Percentiles rank a stretch among this genome's conserved stretches.
These are phyloP conservation scores for Apoda limacodes DNA, from an alignment of 2,888 invertebrate genomes.

Conservation along the genomic window DNA sequence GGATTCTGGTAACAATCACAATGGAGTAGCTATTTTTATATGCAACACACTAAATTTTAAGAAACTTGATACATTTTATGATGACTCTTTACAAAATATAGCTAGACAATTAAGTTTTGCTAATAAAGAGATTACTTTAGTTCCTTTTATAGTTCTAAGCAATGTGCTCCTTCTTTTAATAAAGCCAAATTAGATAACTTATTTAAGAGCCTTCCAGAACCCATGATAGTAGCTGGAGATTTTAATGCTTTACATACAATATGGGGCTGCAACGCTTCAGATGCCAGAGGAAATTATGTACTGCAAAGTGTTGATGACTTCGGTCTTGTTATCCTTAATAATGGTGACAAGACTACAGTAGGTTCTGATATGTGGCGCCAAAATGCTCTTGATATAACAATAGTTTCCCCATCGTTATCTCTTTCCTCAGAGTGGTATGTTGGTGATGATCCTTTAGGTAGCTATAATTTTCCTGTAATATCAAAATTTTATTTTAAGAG, in stretches of 20 bases:
- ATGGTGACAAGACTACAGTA: conserved; percentile 6
- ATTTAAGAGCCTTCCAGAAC: conserved; percentile 3
- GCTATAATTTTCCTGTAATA: conserved; percentile 10
- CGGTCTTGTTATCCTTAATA: conserved; percentile 7
- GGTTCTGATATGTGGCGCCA: conserved; percentile 7
- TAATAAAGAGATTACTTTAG: conserved; percentile 7
- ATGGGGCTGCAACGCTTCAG: conserved; percentile 3
- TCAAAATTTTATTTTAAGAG: no score
- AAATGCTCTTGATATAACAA: conserved; percentile 4
- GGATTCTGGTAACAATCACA: conserved; percentile 3
- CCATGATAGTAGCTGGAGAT: conserved; percentile 5
- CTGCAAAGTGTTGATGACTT: conserved; percentile 7
- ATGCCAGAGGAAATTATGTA: conserved; percentile 2
- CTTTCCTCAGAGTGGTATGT: conserved; percentile 2
- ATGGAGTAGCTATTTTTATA: conserved; percentile 4
- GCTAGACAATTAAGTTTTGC: not conserved
- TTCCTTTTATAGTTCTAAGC: conserved; percentile 6
- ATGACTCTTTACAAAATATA: conserved; percentile 3
- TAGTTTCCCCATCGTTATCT: conserved; percentile 5
- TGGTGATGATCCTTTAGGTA: conserved; percentile 5
- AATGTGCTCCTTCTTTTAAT: conserved; percentile 5
- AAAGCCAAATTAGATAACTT: conserved; percentile 5
- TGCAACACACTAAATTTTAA: not conserved
- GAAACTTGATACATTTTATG: conserved; percentile 1
- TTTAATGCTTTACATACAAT: conserved; percentile 6